A percentile compares a stretch with the other conserved stretches of the same genome.
phyloP scores from a whole-genome alignment of 2,113 vertebrate species.

The Solenodon paradoxus region DNA sequence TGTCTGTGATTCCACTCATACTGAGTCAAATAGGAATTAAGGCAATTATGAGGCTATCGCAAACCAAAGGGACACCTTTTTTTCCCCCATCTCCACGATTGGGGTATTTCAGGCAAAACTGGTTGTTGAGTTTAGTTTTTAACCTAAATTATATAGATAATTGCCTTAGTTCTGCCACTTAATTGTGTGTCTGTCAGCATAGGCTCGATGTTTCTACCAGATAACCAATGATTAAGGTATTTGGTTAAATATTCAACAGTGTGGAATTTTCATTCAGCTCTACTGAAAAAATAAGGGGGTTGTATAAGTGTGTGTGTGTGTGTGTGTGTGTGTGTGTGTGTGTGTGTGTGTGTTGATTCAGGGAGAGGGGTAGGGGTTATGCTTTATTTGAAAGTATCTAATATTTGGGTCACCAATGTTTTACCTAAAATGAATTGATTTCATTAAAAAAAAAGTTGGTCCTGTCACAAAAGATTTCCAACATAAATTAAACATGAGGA shows the following conservation, averaged over 20 bases:
- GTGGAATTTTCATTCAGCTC: constrained; percentile 48
- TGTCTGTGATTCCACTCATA: constrained; percentile 32
- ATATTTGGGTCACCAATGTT: constrained; percentile 59
- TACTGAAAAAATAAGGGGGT: background rate
- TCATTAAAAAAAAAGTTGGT: constrained; percentile 61
- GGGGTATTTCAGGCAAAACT: constrained; percentile 64
- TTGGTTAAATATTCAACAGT: constrained; percentile 54
- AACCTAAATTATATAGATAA: constrained; percentile 59
- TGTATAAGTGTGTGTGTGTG: background rate
- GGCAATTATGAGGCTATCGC: constrained; percentile 17
- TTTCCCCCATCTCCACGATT: background rate
- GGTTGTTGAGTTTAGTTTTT: constrained; percentile 50
- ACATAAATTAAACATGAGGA: constrained; percentile 57
- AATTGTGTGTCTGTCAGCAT: constrained; percentile 63
- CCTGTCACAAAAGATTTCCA: constrained; percentile 50
- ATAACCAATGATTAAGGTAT: constrained; percentile 69
- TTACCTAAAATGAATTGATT: constrained; percentile 62
- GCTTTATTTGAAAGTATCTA: constrained; percentile 51
- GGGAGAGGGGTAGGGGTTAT: background rate
- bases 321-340: background rate
- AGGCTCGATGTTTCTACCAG: constrained; percentile 51
- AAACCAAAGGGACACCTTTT: background rate
- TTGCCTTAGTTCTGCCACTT: constrained; percentile 40
- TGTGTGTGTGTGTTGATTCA: no score
- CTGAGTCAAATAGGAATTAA: constrained; percentile 47